A percentile compares a stretch with the other conserved stretches of the same genome.
Conservation (phyloP, 1,140 invertebrate species). For the Ostrea edulis region DNA sequence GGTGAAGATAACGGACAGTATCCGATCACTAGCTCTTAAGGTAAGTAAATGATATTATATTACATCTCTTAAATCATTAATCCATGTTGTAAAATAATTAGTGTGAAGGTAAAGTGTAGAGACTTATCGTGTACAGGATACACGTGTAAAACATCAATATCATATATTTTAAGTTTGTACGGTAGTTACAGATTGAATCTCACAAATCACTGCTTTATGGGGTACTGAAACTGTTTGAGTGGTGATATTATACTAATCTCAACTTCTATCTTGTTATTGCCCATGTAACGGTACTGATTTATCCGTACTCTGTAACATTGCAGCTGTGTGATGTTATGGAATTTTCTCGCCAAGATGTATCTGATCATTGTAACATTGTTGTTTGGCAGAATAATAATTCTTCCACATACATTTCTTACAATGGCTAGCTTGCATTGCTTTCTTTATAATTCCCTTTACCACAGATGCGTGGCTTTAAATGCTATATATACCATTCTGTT, state of each 20-base stretch:
- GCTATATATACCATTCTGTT: constrained; percentile 52
- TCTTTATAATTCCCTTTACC: constrained; percentile 40
- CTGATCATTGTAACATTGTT: constrained; percentile 23
- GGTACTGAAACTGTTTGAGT: constrained; percentile 40
- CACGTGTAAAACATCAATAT: too few species aligned
- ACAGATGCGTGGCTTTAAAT: constrained; percentile 39
- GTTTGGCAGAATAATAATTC: constrained; percentile 46
- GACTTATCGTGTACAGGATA: too few species aligned
- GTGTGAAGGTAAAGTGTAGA: too few species aligned
- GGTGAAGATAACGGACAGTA: too few species aligned
- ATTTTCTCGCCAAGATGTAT: constrained; percentile 7
- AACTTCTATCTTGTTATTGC: neutral
- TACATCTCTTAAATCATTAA: too few species aligned
- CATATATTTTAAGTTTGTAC: too few species aligned
- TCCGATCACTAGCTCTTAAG: too few species aligned
- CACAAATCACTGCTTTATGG: constrained; percentile 35
- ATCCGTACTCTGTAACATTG: constrained; percentile 22
- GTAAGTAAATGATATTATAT: too few species aligned
- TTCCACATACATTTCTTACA: constrained; percentile 22
- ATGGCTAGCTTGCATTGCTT: constrained; percentile 29
- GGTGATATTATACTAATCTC: constrained; percentile 38
- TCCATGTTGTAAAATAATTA: too few species aligned
- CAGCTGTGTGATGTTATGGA: constrained; percentile 39
- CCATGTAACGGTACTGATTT: constrained; percentile 21
- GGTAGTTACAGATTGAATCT: constrained; percentile 44